Evolutionary conservation across 2,888 invertebrate species (phyloP), one percentile per base, ranked within the genome.

Genomic region (Spisula solida): DNA sequence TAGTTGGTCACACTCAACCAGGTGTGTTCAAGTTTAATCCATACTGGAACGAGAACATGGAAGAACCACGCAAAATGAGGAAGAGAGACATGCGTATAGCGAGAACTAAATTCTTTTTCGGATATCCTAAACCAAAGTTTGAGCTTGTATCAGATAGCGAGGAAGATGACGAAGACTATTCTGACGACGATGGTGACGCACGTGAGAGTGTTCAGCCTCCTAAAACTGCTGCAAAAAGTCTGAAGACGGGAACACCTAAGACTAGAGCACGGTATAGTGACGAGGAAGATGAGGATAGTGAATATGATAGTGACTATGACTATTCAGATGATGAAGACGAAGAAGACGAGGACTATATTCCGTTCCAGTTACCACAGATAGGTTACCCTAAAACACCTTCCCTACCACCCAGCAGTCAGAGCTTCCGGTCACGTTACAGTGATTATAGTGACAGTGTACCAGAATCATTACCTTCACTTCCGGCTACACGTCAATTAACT

Each of bases 1-100:
- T 91, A 0, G 82, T 85, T 12, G 91, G 91, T 12, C 89, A 91
- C 75, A 91, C 91, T 29, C 91, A 91, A n/a, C 83, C 87, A 0
- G 91, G 91, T 12, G 91, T 91, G n/a, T 91, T 83, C 66, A 91
- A 91, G 55, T 91, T 91, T 75, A 90, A 90, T 29, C 91, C 88
- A 34, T 91, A 85, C 81, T 91, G 91, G 91, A 91, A 91, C 84
- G 91, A 91, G 41, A 90, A 88, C 60, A 91, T 91, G 91, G 91
- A 91, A 60, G 88, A 88, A 55, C 91, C 91, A 0, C 41, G 87
- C 34, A 66, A 56, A 29, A 14, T 88, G 66, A 88, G 91, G 29
- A 91, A 91, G 80, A 82, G 91, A 55, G 91, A 91, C 80, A 87
- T 91, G 88, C 56, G 81, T 48, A 75, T 90, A 60, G 66, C 91